These are phyloP conservation scores for Brachyrhaphis roseni DNA, from an alignment of 2,797 vertebrate species.

Conservation along the genomic window DNA sequence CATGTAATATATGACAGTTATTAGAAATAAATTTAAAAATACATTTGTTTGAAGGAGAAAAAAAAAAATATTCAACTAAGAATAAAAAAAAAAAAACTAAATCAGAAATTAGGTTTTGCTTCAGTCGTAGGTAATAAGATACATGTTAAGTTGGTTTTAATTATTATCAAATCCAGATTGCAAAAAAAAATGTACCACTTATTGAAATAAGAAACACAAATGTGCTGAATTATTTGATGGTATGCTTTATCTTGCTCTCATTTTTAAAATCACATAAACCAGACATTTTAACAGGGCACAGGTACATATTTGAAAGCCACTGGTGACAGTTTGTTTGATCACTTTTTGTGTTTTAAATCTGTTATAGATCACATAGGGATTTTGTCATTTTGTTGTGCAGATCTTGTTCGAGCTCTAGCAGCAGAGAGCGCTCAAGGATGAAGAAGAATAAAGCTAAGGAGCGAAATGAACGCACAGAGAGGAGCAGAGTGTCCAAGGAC, in stretches of 20 bases:
- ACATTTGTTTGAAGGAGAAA: neutral
- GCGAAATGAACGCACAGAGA: conserved; percentile 45
- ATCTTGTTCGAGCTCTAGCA: conserved; percentile 81
- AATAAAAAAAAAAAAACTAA: no score
- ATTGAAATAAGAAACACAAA: neutral
- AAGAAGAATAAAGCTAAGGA: conserved; percentile 68
- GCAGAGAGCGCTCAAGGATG: conserved; percentile 79
- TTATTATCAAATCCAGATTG: neutral
- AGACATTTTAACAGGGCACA: neutral
- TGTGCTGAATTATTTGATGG: neutral
- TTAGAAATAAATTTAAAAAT: neutral
- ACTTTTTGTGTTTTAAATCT: neutral
- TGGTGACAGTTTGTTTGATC: neutral
- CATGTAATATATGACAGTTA: neutral
- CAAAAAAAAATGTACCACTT: neutral
- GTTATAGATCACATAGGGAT: neutral
- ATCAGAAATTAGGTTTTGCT: neutral
- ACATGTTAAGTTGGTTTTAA: neutral
- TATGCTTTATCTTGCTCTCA: neutral
- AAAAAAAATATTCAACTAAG: neutral
- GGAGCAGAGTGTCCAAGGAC: conserved; percentile 66
- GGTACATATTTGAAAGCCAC: neutral
- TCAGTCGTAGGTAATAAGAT: neutral
- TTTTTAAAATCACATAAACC: neutral
- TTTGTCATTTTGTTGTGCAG: conserved; percentile 43